Base-by-base conservation (phyloP, 2,888 invertebrate species). In the Napeogenes inachia region DNA sequence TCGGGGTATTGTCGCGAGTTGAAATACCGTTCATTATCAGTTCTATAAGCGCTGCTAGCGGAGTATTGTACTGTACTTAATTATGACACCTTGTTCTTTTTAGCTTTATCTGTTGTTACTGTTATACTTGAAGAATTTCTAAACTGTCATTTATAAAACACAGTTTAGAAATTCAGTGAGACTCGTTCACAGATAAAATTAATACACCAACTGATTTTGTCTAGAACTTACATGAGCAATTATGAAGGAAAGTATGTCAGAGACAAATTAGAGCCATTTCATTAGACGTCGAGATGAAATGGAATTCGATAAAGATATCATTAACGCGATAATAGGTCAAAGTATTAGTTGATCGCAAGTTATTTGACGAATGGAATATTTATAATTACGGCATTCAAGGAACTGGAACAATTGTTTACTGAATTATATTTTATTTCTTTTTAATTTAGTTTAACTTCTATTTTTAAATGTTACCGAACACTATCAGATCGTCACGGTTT, bases 291-390 rank as follows among this genome's bases (percentile, higher is more conserved):
- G 72, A 81, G 81, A 81, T 81, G 82, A 81, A 75, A 76, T 74
- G 73, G 73, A 75, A 71, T 78, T 77, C 78, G 85, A 85, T 87
- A 87, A 85, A 76, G 77, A 84, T 81, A 79, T 78, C 79, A 87
- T 86, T 85, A 84, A 75, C 63, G 68, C 68, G 74, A 80, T 85
- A 83, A 87, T 87, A 84, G 77, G 80, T 76, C 50, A 30, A 50
- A 2, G 50, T 42, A 8, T 3, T 47, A 13, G 47, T 50, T 12
- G 50, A 50, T 50, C 50, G 10, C n/a, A 21, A 50, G 21, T 50
- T 21, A 3, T 47, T 30, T 50, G 30, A 30, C 3, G 10, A 30
- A 50, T 50, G 21, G 8, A 12, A 12, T 42, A 42, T 42, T 10
- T 42, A 42, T 38, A 38, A 38, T 6, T 38, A 38, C 38, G 38